phyloP scores from a whole-genome alignment of 2,797 vertebrate genomes.

The Vespertilio murinus region DNA sequence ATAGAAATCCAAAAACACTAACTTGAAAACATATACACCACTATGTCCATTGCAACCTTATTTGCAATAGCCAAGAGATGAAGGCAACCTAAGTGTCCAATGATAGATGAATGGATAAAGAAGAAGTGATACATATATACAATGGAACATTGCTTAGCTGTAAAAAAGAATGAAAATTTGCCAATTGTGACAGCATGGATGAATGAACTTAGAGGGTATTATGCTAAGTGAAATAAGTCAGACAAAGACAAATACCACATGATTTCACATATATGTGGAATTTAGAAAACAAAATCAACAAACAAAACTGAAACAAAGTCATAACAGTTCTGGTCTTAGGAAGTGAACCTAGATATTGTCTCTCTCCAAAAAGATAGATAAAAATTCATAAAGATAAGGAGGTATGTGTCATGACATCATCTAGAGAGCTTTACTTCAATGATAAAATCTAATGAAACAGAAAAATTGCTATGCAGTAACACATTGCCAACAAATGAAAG shows the following conservation, averaged over 20 bases:
- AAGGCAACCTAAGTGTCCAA: background rate
- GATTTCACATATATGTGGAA: background rate
- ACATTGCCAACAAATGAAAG: background rate
- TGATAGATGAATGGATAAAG: background rate
- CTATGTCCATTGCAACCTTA: background rate
- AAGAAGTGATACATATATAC: background rate
- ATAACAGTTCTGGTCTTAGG: constrained; percentile 27
- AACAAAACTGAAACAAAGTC: background rate
- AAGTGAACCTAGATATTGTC: background rate
- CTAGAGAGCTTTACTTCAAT: background rate
- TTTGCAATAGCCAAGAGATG: background rate
- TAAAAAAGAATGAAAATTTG: background rate
- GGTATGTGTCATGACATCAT: background rate
- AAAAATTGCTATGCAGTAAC: constrained; percentile 28
- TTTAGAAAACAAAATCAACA: background rate
- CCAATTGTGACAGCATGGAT: background rate
- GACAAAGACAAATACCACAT: background rate
- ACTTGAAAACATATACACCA: background rate
- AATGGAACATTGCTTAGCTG: background rate
- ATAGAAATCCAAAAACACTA: background rate
- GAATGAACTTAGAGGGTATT: background rate
- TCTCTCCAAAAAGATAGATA: background rate
- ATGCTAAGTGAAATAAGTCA: background rate
- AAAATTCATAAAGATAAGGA: background rate
- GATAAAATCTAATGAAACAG: constrained; percentile 42